phyloP scores from a whole-genome alignment of 2,797 vertebrate species.

The Hoplostethus atlanticus region DNA sequence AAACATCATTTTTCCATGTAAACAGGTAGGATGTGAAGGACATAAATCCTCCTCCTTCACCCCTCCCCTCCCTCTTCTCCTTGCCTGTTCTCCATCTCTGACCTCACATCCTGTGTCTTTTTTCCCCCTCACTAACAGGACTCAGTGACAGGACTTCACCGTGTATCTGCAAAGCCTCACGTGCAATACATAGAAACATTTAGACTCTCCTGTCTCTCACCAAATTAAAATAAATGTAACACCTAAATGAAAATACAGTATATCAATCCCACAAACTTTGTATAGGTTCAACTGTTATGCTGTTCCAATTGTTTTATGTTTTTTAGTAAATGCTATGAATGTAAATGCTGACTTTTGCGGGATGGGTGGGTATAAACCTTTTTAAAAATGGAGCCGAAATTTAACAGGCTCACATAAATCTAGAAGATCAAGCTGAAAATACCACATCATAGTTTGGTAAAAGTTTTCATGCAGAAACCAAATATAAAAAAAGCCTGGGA shows the following conservation, averaged over 20 bases:
- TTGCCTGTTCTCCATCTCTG: constrained; percentile 6
- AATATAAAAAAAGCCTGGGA: too few relatives aligned
- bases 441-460: neutral
- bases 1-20: constrained; percentile 55
- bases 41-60: constrained; percentile 44
- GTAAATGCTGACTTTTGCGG: neutral
- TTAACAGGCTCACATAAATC: neutral
- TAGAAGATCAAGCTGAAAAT: neutral
- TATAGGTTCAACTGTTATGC: neutral
- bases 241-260: neutral
- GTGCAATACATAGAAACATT: neutral
- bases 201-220: neutral
- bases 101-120: neutral
- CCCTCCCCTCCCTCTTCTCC: neutral
- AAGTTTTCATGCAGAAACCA: neutral
- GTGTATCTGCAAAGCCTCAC: constrained; percentile 27
- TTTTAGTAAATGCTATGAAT: neutral
- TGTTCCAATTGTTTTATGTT: neutral
- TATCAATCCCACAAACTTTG: neutral
- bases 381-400: neutral
- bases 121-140: neutral
- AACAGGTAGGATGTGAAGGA: constrained; percentile 49
- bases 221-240: constrained; percentile 1
- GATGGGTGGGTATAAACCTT: neutral
- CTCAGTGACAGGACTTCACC: neutral